A percentile compares a stretch with the other conserved stretches of the same genome.
Evolutionary conservation across 2,113 vertebrate species (phyloP).

Genomic region (Miniopterus natalensis): DNA sequence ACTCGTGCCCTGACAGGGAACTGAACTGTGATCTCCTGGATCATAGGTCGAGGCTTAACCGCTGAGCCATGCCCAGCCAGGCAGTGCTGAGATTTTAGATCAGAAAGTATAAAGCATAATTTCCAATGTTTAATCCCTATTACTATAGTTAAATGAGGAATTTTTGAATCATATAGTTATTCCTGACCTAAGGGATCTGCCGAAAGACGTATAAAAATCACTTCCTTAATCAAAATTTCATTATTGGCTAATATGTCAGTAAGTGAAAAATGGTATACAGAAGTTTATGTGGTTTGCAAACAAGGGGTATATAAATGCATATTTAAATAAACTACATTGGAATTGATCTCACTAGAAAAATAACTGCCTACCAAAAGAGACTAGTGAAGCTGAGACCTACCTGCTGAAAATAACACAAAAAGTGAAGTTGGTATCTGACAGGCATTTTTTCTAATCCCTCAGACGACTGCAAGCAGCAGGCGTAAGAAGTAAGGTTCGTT

Average conservation of each 20-base stretch:
- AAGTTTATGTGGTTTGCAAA: constrained; percentile 13
- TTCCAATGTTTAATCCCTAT: neutral
- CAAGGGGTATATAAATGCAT: neutral
- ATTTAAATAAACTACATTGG: neutral
- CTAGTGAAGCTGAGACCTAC: neutral
- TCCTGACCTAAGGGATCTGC: neutral
- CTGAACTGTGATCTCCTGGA: too few relatives aligned
- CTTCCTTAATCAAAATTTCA: constrained; percentile 13
- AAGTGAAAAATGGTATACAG: neutral
- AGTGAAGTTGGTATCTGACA: neutral
- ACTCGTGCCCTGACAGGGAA: too few relatives aligned
- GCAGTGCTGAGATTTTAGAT: neutral
- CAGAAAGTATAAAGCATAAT: constrained; percentile 30
- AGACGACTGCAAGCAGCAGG: constrained; percentile 9
- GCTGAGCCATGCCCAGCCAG: too few relatives aligned
- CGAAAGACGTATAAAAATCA: constrained; percentile 13
- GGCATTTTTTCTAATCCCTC: neutral
- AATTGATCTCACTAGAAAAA: constrained; percentile 46
- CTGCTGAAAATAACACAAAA: neutral
- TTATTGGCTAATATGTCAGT: neutral
- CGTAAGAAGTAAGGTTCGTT: constrained; percentile 39
- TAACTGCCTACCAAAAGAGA: neutral
- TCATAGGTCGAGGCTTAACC: too few relatives aligned
- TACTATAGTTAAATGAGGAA: neutral
- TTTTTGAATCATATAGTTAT: neutral